Evolutionary conservation across 2,113 vertebrate genomes (phyloP).

Genomic region (Vidua chalybeata): DNA sequence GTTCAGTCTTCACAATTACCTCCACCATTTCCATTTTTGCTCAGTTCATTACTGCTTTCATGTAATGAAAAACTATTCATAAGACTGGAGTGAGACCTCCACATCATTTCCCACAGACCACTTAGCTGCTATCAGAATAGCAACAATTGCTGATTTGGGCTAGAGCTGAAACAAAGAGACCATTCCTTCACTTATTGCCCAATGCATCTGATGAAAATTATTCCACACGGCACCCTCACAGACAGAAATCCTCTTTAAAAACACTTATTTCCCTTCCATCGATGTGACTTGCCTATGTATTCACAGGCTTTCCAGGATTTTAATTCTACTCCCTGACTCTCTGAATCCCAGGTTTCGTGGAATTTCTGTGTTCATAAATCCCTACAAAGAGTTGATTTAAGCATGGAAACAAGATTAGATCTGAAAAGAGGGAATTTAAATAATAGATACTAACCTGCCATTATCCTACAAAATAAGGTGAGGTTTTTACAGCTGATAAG

Average conservation of each 20-base stretch:
- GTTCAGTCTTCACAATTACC: neutral
- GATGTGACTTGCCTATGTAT: neutral
- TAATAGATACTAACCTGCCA: neutral
- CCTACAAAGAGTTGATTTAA: neutral
- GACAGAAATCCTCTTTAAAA: neutral
- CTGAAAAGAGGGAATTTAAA: neutral
- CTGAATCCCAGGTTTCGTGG: neutral
- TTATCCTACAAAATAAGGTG: neutral
- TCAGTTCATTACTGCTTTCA: neutral
- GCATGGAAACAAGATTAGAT: neutral
- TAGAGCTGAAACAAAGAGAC: neutral
- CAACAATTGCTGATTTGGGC: neutral
- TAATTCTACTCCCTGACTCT: neutral
- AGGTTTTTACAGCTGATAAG: neutral
- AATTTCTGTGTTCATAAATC: neutral
- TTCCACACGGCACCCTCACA: neutral
- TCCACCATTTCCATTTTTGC: neutral
- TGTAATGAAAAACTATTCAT: neutral
- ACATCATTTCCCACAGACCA: neutral
- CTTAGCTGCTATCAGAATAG: neutral
- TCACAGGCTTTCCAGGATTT: slow-evolving; percentile 16
- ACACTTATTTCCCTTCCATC: neutral
- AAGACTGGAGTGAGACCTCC: neutral
- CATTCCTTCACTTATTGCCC: neutral
- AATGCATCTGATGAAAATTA: slow-evolving; percentile 7